Evolutionary conservation across 2,113 vertebrate genomes (phyloP).

Genomic region (Nettapus auritus): DNA sequence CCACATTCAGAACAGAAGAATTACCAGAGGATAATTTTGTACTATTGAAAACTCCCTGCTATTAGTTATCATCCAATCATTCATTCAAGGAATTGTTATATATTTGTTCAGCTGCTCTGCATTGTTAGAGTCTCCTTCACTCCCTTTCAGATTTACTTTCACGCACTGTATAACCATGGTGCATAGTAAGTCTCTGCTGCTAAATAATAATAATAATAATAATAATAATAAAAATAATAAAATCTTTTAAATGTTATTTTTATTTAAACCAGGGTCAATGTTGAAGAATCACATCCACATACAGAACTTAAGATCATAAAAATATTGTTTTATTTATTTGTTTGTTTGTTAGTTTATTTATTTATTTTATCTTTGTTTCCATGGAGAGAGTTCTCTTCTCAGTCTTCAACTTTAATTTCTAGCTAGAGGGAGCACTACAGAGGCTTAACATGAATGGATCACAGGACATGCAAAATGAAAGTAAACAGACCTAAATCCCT

Average conservation of each 20-base stretch:
- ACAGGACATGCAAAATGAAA: neutral
- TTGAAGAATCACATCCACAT: slow-evolving; percentile 33
- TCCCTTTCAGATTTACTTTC: slow-evolving; percentile 58
- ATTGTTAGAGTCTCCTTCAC: slow-evolving; percentile 49
- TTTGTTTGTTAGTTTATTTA: too few relatives aligned
- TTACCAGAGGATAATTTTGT: slow-evolving; percentile 71
- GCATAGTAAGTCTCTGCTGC: slow-evolving; percentile 31
- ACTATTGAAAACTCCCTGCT: slow-evolving; percentile 59
- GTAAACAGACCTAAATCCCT: neutral
- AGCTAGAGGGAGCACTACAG: neutral
- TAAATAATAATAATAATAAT: neutral
- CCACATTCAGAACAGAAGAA: slow-evolving; percentile 64
- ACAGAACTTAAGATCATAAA: slow-evolving; percentile 53
- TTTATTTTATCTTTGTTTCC: slow-evolving; percentile 24
- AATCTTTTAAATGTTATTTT: slow-evolving; percentile 55
- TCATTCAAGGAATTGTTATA: slow-evolving; percentile 61
- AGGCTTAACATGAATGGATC: neutral
- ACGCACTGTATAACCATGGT: slow-evolving; percentile 2
- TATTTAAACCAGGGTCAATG: slow-evolving; percentile 65
- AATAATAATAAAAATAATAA: slow-evolving; percentile 9
- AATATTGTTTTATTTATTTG: too few relatives aligned
- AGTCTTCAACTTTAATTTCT: slow-evolving; percentile 28
- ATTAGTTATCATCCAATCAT: slow-evolving; percentile 63
- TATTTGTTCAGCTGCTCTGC: slow-evolving; percentile 50
- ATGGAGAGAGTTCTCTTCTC: neutral